Percentiles rank a stretch among this genome's conserved stretches.
These are phyloP conservation scores for Oreortyx pictus DNA, from an alignment of 2,797 vertebrate species.

Conservation along the genomic window DNA sequence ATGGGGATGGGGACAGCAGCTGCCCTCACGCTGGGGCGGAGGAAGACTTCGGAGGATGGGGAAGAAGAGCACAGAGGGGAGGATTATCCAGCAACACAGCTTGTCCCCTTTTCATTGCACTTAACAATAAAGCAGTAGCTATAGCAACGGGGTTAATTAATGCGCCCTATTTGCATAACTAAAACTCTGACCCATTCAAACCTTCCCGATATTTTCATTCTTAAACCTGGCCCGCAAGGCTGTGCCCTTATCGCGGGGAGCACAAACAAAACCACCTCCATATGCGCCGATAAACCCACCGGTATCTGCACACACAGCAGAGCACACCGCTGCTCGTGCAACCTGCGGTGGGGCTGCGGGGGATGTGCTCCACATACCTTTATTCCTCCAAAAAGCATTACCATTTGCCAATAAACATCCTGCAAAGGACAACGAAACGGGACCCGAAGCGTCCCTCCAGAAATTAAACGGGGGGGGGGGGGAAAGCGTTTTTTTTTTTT, in stretches of 20 bases:
- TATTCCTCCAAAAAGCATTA: neutral
- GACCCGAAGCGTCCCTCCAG: neutral
- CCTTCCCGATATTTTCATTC: slow-evolving; percentile 2
- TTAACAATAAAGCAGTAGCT: slow-evolving; percentile 65
- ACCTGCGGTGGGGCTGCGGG: neutral
- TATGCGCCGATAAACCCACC: fast-evolving
- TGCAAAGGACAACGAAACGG: neutral
- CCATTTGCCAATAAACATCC: neutral
- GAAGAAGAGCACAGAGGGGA: neutral
- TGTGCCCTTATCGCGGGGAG: neutral
- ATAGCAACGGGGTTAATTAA: slow-evolving; percentile 74
- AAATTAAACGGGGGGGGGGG: fast-evolving
- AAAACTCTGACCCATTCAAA: slow-evolving; percentile 60
- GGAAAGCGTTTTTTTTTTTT: slow-evolving; percentile 38
- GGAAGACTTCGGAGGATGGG: neutral
- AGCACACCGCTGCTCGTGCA: too few relatives aligned
- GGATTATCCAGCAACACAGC: slow-evolving; percentile 38
- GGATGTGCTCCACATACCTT: neutral
- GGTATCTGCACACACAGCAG: neutral
- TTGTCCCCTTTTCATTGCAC: slow-evolving; percentile 32
- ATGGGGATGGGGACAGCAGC: neutral
- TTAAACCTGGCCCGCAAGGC: neutral
- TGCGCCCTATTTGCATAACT: slow-evolving; percentile 56
- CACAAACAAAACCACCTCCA: neutral
- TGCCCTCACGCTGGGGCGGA: neutral